Conservation (phyloP, 2,888 invertebrate genomes). For the Drosophila greeni region DNA sequence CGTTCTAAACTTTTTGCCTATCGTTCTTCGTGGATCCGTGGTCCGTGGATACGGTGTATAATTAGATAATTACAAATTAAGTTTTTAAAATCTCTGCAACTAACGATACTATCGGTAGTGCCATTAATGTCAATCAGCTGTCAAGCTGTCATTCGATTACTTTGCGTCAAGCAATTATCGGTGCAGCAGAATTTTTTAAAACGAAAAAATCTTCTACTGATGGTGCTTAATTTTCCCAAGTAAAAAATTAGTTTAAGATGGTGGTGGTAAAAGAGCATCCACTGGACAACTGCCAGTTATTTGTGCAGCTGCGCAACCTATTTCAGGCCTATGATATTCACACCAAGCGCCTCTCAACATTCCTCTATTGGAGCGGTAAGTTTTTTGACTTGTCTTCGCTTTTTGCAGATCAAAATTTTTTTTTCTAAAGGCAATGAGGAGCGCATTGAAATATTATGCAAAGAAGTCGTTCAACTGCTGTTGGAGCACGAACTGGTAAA, state of each 20-base stretch:
- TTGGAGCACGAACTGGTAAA: slow-evolving; percentile 44
- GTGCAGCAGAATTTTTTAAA: not conserved
- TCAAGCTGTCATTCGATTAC: not conserved
- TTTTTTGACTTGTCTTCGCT: not conserved
- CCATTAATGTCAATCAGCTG: not conserved
- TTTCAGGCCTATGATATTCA: slow-evolving; percentile 22
- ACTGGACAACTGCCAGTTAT: slow-evolving; percentile 12
- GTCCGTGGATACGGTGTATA: too few species aligned
- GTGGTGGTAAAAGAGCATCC: slow-evolving; percentile 13
- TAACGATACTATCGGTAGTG: too few species aligned
- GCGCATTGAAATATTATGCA: slow-evolving; percentile 23
- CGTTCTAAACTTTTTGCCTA: too few species aligned
- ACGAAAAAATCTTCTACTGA: not conserved
- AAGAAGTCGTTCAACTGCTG: slow-evolving; percentile 31
- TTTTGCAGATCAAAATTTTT: not conserved
- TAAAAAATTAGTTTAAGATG: not conserved
- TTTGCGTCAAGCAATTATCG: not conserved
- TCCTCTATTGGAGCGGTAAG: slow-evolving; percentile 50
- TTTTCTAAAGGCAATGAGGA: slow-evolving; percentile 48
- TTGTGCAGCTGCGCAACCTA: slow-evolving; percentile 39
- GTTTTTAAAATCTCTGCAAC: too few species aligned
- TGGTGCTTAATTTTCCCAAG: not conserved
- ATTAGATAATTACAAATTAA: too few species aligned
- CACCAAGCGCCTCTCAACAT: slow-evolving; percentile 30
- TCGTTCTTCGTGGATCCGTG: too few species aligned